Evolutionary conservation across 2,888 invertebrate genomes (phyloP), one percentile per base, ranked within the genome.

Genomic region (Dinocampus coccinellae): DNA sequence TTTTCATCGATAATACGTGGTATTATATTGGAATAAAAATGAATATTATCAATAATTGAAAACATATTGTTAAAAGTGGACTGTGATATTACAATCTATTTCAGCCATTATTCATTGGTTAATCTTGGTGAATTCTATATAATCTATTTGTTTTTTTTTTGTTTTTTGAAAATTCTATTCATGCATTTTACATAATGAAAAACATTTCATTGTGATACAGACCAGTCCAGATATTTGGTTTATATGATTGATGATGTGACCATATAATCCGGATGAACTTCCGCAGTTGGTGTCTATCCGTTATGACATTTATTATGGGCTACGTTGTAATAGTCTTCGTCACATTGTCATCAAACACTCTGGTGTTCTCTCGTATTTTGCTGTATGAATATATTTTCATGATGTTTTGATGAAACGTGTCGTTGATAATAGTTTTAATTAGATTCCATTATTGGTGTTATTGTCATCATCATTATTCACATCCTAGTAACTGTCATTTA

Each of bases 1-100:
- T 78, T 70, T 34, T 76, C 73, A 75, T 78, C 72, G 79, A 75
- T 67, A 69, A 68, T 73, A 73, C 71, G 33, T n/a, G n/a, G 65
- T 42, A 61, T 53, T 36, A 33, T 26, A 33, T 29, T 10, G 3
- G 6, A n/a, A 39, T 39, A 2, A 39, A n/a, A 39, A 13, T 39
- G 13, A 1, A n/a, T 39, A 39, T 3, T 39, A 39, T n/a, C n/a
- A 39, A 39, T 3, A 13, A 3, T 39, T 39, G n/a, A 1, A 3
- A 39, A 39, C n/a, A 3, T 11, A 39, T 39, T 39, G n/a, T 39
- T 39, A n/a, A 39, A 13, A 13, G 13, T n/a, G n/a, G 13, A n/a
- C 13, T 39, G 6, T 39, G 9, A 11, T n/a, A 39, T 39, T 4
- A 39, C n/a, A 39, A 39, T 39, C 13, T 39, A 3, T n/a, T 3